Percentiles rank a stretch among this genome's conserved stretches.
These are phyloP conservation scores for Synanthedon vespiformis DNA, from an alignment of 2,888 invertebrate species.

Conservation along the genomic window DNA sequence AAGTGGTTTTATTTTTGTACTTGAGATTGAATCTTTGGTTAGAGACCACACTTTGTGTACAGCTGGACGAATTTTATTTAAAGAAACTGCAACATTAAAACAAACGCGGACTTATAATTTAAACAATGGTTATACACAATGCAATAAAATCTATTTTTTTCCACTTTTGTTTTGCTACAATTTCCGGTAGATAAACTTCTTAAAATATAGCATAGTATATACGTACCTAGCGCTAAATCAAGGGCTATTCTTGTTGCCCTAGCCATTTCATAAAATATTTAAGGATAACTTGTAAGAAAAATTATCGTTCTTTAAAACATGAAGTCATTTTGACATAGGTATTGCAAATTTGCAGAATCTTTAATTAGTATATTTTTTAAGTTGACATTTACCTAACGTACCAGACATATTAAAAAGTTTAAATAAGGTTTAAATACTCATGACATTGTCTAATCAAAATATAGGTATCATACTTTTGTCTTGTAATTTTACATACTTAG, in stretches of 20 bases:
- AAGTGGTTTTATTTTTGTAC: slow-evolving; percentile 27
- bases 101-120: slow-evolving; percentile 22
- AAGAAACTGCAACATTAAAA: slow-evolving; percentile 51
- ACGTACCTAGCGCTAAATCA: slow-evolving; percentile 43
- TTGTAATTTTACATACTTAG: too few species aligned
- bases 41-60: slow-evolving; percentile 32
- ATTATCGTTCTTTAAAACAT: too few species aligned
- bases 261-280: slow-evolving; percentile 23
- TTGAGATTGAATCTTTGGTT: slow-evolving; percentile 25
- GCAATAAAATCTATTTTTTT: slow-evolving; percentile 1
- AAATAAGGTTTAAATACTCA: too few species aligned
- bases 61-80: slow-evolving; percentile 34
- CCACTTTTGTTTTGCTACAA: slow-evolving; percentile 45
- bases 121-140: neutral
- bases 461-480: too few species aligned
- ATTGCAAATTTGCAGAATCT: too few species aligned
- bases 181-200: slow-evolving; percentile 20
- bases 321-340: too few species aligned
- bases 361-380: too few species aligned
- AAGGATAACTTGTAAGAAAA: too few species aligned
- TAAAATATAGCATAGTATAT: slow-evolving; percentile 8
- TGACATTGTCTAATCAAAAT: too few species aligned
- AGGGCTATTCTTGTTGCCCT: slow-evolving; percentile 36
- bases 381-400: too few species aligned
- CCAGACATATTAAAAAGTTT: too few species aligned